Conservation (phyloP, 2,113 vertebrate genomes). For the Paraplagusia blochii region DNA sequence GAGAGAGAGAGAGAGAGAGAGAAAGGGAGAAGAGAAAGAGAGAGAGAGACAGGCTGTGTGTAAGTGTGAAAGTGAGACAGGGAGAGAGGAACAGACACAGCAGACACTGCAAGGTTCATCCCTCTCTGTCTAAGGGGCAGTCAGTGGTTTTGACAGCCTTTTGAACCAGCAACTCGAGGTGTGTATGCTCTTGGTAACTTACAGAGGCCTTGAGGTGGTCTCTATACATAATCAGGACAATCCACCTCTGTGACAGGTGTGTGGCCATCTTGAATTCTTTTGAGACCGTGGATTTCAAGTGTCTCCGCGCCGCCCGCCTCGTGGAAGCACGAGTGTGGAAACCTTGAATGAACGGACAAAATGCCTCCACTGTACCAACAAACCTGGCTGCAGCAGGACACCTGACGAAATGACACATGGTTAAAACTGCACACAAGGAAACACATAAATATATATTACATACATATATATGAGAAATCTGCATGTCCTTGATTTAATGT, state of each 20-base stretch:
- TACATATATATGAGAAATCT: no score
- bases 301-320: conserved; percentile 7
- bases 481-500: no score
- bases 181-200: conserved; percentile 33
- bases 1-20: conserved; percentile 51
- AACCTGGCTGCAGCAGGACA: no score
- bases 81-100: conserved; percentile 18
- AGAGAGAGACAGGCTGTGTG: conserved; percentile 24
- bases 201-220: conserved; percentile 63
- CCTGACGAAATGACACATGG: no score
- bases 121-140: conserved; percentile 49
- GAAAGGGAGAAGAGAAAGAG: conserved; percentile 25
- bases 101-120: conserved; percentile 52
- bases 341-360: no score
- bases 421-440: no score
- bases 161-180: conserved; percentile 58
- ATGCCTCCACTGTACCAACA: no score
- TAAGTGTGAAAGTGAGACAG: conserved; percentile 19
- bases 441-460: no score
- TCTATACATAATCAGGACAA: conserved; percentile 56
- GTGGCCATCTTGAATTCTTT: conserved; percentile 65
- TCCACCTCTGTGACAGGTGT: conserved; percentile 70
- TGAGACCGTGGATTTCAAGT: conserved; percentile 40
- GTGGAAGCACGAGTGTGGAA: no score
- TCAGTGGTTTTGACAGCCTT: conserved; percentile 46